These are phyloP conservation scores for Coendou prehensilis DNA, from an alignment of 2,797 vertebrate genomes.

Conservation along the genomic window DNA sequence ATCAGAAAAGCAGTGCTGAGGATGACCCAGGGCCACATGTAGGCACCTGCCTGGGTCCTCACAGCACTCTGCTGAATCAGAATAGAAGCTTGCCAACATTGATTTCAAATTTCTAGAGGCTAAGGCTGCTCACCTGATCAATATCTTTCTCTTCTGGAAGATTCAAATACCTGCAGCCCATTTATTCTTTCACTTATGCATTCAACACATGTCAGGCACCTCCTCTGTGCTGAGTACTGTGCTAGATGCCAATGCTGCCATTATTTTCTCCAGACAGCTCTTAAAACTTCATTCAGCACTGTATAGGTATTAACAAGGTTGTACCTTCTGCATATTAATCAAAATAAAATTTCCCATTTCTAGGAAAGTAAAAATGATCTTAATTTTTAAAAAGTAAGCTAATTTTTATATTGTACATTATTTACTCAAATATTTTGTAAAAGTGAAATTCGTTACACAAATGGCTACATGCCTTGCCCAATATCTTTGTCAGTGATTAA, in stretches of 20 bases:
- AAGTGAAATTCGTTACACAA: not conserved
- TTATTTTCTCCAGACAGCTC: not conserved
- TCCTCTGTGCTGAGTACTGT: not conserved
- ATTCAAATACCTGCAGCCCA: not conserved
- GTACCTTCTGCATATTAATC: not conserved
- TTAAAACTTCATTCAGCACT: not conserved
- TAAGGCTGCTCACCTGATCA: not conserved
- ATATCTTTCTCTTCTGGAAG: not conserved
- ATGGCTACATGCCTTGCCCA: not conserved
- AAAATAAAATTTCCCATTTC: not conserved
- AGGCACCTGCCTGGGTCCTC: not conserved
- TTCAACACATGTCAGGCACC: not conserved
- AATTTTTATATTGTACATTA: not conserved
- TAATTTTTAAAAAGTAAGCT: not conserved
- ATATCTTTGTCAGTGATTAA: not conserved
- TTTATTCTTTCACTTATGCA: not conserved
- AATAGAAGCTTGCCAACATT: not conserved
- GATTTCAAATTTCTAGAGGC: not conserved
- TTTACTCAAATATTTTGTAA: conserved; percentile 8
- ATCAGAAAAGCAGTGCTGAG: not conserved
- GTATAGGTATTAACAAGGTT: not conserved
- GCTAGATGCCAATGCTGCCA: not conserved
- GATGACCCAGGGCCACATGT: not conserved
- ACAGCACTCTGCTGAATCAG: not conserved
- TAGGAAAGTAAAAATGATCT: not conserved